Percentiles rank a stretch among this genome's conserved stretches.
phyloP scores from a whole-genome alignment of 1,140 invertebrate species.

The Zaprionus lachaisei region DNA sequence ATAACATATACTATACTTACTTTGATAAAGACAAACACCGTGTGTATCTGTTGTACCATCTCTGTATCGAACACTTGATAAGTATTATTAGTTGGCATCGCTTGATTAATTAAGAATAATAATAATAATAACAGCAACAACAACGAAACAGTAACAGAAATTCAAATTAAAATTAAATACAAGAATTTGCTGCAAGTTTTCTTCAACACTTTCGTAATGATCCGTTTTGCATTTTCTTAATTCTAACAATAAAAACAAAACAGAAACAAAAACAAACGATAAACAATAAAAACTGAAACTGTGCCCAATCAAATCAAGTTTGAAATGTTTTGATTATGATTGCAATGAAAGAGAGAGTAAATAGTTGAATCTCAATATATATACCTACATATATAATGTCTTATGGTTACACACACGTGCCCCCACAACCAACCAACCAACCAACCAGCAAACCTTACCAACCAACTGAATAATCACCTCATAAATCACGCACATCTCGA shows the following conservation, averaged over 20 bases:
- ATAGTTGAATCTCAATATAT: slow-evolving; percentile 29
- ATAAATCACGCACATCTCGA: slow-evolving; percentile 13
- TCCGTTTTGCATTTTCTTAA: slow-evolving; percentile 74
- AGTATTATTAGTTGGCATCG: slow-evolving; percentile 75
- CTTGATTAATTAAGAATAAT: slow-evolving; percentile 62
- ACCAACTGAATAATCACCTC: slow-evolving; percentile 12
- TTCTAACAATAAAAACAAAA: slow-evolving; percentile 37
- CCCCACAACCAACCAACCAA: slow-evolving; percentile 51
- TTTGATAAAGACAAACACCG: background rate
- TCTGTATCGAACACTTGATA: slow-evolving; percentile 6
- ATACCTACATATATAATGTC: slow-evolving; percentile 70
- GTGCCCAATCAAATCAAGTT: slow-evolving; percentile 54
- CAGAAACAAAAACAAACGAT: slow-evolving; percentile 20
- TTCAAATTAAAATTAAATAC: slow-evolving; percentile 7
- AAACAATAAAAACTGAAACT: slow-evolving; percentile 35
- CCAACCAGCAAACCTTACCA: slow-evolving; percentile 13
- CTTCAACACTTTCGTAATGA: slow-evolving; percentile 42
- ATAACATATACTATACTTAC: background rate
- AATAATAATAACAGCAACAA: background rate
- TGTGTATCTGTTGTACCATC: slow-evolving; percentile 5
- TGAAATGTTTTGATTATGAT: slow-evolving; percentile 31
- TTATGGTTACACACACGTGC: slow-evolving; percentile 84
- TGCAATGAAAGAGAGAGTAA: slow-evolving; percentile 30
- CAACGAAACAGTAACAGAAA: slow-evolving; percentile 8
- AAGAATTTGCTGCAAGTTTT: slow-evolving; percentile 49